Evolutionary conservation across 35 echinoderm and acorn worm genomes (phyloP).

Genomic region (Stichopus chloronotus): DNA sequence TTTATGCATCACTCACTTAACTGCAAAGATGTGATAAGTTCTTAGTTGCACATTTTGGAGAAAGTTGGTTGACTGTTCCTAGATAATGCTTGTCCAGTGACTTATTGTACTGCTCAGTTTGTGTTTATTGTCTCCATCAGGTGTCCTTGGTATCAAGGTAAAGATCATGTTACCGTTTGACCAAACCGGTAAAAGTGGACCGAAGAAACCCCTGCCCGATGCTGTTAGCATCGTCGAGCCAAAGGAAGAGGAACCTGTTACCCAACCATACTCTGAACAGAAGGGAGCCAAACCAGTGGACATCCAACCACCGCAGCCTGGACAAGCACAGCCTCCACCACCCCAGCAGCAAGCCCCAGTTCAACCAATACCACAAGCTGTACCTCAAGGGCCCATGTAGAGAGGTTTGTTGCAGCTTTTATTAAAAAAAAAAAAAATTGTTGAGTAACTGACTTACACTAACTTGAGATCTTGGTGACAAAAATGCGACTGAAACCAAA

Average conservation of each 20-base stretch:
- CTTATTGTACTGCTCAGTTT: too few species aligned
- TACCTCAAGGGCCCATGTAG: constrained; percentile 27
- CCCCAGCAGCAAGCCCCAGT: constrained; percentile 55
- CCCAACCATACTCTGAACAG: constrained; percentile 98
- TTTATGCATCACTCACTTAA: not conserved
- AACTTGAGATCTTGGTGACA: too few species aligned
- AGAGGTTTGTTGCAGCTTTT: not conserved
- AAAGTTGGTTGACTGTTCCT: too few species aligned
- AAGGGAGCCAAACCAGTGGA: constrained; percentile 89
- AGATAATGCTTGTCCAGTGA: too few species aligned
- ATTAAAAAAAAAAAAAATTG: too few species aligned
- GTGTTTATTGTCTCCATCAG: constrained; percentile 25
- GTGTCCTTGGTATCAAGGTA: constrained; percentile 98
- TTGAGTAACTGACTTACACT: too few species aligned
- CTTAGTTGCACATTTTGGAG: too few species aligned
- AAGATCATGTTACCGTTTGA: constrained; percentile 98
- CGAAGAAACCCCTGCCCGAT: constrained; percentile 95
- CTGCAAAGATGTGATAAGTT: too few species aligned
- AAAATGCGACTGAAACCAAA: too few species aligned
- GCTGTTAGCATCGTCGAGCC: constrained; percentile 92
- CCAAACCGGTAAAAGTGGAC: constrained; percentile 83
- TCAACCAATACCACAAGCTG: constrained; percentile 45
- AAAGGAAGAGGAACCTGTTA: constrained; percentile 79
- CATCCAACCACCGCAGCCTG: constrained; percentile 38
- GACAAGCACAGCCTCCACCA: constrained; percentile 39